Percentiles rank a stretch among this genome's conserved stretches.
Evolutionary conservation across 1,140 invertebrate species (phyloP).

Genomic region (Leptinotarsa texana): DNA sequence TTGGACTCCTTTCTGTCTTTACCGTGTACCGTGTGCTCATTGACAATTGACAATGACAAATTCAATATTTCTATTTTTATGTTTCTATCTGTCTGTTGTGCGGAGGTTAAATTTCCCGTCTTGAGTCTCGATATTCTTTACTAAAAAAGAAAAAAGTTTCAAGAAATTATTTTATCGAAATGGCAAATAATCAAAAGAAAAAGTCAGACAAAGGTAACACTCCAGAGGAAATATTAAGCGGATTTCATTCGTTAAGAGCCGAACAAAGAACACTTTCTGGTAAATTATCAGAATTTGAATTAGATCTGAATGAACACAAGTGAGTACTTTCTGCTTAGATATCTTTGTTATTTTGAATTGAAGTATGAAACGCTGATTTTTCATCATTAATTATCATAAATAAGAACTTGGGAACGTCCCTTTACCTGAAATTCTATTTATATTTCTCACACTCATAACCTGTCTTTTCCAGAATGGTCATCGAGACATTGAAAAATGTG

Average conservation of each 20-base stretch:
- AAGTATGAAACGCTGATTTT: not conserved
- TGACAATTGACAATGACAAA: no score
- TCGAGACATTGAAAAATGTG: conserved; percentile 88
- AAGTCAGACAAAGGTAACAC: conserved; percentile 56
- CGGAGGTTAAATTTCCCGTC: no score
- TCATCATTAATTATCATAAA: no score
- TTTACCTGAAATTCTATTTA: not conserved
- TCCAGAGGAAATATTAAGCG: conserved; percentile 81
- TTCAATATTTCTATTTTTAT: no score
- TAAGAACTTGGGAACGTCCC: no score
- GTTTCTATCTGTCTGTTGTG: no score
- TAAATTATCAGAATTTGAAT: conserved; percentile 90
- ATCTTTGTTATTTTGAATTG: conserved; percentile 71
- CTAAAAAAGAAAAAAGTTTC: no score
- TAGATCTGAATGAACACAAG: conserved; percentile 95
- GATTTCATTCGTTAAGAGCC: conserved; percentile 82
- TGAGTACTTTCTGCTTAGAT: conserved; percentile 60
- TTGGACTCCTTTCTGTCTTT: no score
- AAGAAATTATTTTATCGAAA: not conserved
- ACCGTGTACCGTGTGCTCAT: no score
- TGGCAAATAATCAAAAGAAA: conserved; percentile 45
- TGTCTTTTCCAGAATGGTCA: conserved; percentile 79
- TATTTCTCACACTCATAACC: not conserved
- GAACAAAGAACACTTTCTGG: conserved; percentile 84
- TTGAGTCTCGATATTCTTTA: no score